These are phyloP conservation scores for Emmelina monodactyla DNA, from an alignment of 2,888 invertebrate species.

Conservation along the genomic window DNA sequence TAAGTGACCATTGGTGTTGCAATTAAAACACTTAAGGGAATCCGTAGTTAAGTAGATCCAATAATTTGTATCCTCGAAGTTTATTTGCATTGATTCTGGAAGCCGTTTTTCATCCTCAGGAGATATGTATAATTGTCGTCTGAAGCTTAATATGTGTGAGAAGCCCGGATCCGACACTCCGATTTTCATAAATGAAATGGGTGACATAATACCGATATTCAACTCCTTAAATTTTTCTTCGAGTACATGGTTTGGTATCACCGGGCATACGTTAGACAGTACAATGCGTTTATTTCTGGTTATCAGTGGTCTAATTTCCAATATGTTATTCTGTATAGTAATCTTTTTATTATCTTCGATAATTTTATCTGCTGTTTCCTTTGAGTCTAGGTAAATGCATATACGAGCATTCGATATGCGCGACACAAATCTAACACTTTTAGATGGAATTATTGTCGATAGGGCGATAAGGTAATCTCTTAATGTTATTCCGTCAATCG, in stretches of 20 bases:
- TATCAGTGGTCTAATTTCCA: conserved; percentile 11
- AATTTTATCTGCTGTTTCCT: conserved; percentile 11
- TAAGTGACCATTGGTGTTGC: conserved; percentile 10
- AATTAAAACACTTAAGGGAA: conserved; percentile 10
- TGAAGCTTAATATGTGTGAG: conserved; percentile 9
- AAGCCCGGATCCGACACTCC: conserved; percentile 7
- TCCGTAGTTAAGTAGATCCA: conserved; percentile 12
- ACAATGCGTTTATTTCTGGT: conserved; percentile 5
- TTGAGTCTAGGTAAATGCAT: conserved; percentile 12
- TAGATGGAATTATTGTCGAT: conserved; percentile 4
- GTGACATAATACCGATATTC: conserved; percentile 8
- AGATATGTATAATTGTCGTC: conserved; percentile 9
- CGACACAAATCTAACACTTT: conserved; percentile 11
- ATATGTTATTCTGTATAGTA: conserved; percentile 6
- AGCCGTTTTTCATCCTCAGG: conserved; percentile 8
- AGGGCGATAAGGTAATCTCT: conserved; percentile 11
- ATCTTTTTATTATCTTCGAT: conserved; percentile 7
- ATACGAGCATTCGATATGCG: conserved; percentile 12
- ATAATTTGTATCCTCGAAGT: conserved; percentile 12
- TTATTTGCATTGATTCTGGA: conserved; percentile 11
- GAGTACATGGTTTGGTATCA: conserved; percentile 7
- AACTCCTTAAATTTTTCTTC: conserved; percentile 7
- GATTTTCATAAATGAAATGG: conserved; percentile 6
- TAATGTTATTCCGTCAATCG: conserved; percentile 12
- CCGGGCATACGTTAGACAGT: conserved; percentile 9